Evolutionary conservation across 2,888 invertebrate genomes (phyloP).

Genomic region (Caenorhabditis panamensis): DNA sequence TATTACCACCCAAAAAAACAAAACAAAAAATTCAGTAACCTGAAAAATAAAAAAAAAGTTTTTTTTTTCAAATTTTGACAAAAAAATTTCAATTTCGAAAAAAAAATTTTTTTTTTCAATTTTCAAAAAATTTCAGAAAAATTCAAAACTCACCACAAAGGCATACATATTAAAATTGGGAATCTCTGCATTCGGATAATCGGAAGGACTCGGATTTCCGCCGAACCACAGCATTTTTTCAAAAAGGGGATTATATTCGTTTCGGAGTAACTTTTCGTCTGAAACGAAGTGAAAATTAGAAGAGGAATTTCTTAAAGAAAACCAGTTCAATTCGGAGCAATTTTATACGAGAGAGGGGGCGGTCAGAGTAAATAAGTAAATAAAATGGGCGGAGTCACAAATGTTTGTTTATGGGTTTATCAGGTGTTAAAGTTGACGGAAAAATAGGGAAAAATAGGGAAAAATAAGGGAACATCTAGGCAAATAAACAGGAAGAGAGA

Average conservation of each 20-base stretch:
- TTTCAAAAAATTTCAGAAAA: too few relatives aligned
- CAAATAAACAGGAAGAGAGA: neutral
- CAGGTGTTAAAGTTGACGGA: conserved; percentile 13
- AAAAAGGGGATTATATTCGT: conserved; percentile 20
- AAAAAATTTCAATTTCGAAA: neutral
- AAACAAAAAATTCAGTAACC: too few relatives aligned
- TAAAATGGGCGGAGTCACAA: conserved; percentile 40
- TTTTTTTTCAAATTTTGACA: neutral
- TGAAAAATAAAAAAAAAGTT: neutral
- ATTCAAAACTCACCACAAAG: conserved; percentile 59
- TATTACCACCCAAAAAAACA: too few relatives aligned
- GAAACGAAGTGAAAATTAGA: too few relatives aligned
- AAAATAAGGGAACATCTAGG: neutral
- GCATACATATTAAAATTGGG: conserved; percentile 65
- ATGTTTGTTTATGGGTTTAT: neutral
- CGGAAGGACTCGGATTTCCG: conserved; percentile 69
- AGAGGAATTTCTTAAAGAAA: neutral
- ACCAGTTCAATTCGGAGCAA: conserved; percentile 6
- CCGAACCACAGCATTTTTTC: conserved; percentile 67
- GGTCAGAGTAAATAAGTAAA: conserved; percentile 34
- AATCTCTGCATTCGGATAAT: conserved; percentile 65
- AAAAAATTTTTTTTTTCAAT: too few relatives aligned
- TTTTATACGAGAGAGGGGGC: conserved; percentile 8
- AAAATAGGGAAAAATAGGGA: conserved; percentile 13
- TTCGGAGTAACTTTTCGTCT: conserved; percentile 28